phyloP scores from a whole-genome alignment of 2,113 vertebrate genomes.

The Hiodon tergisus region DNA sequence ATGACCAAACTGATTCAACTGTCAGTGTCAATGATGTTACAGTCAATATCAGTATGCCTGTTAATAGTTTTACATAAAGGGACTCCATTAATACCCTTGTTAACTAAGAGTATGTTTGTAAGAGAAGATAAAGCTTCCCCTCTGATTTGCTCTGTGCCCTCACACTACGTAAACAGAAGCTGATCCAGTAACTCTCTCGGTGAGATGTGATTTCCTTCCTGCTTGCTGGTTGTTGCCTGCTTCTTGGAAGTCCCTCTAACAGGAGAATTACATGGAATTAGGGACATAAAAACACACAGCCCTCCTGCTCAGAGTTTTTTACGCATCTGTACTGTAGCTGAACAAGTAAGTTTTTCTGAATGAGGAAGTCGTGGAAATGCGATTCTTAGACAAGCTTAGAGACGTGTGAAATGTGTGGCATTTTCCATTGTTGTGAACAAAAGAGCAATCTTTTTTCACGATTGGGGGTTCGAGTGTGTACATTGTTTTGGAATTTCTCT shows the following conservation, averaged over 20 bases:
- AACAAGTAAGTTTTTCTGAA: slow-evolving; percentile 3
- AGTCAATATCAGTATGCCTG: no score
- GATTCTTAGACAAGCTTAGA: not conserved
- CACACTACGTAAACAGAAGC: slow-evolving; percentile 3
- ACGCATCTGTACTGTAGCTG: not conserved
- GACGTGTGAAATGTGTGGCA: not conserved
- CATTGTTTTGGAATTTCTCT: no score
- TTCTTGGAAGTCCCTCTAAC: slow-evolving; percentile 1
- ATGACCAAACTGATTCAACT: no score
- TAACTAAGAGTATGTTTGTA: no score
- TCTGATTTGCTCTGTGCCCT: not conserved
- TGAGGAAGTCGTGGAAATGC: not conserved
- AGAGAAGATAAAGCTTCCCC: not conserved
- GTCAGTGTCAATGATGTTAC: no score
- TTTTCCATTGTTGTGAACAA: no score
- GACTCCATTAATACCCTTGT: no score
- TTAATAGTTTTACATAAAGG: not conserved
- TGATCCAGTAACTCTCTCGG: not conserved
- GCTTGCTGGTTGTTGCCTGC: not conserved
- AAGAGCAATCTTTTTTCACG: no score
- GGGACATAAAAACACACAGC: not conserved
- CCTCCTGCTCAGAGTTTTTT: not conserved
- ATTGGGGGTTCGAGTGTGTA: no score
- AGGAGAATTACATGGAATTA: not conserved
- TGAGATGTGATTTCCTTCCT: slow-evolving; percentile 13